phyloP scores from a whole-genome alignment of 2,888 invertebrate species.

The Polyommatus icarus region DNA sequence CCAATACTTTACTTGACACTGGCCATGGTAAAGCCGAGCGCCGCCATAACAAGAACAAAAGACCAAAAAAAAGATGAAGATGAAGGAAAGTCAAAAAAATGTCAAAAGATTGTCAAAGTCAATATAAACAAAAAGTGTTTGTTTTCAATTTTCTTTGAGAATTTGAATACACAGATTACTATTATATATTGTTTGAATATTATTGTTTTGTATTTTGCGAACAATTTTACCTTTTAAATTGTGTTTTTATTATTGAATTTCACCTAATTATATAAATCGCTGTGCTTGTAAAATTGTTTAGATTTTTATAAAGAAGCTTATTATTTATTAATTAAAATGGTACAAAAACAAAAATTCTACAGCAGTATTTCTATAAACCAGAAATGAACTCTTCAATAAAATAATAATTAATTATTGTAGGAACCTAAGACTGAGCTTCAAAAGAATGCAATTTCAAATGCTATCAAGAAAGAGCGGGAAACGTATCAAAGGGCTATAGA shows the following conservation, averaged over 20 bases:
- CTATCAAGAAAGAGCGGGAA: slow-evolving; percentile 58
- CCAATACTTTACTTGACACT: no score
- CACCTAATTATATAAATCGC: background rate
- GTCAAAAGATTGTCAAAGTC: no score
- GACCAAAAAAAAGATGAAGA: no score
- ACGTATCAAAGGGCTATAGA: slow-evolving; percentile 61
- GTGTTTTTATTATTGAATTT: background rate
- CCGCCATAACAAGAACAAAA: no score
- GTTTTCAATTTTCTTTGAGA: no score
- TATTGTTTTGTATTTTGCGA: background rate
- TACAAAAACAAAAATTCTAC: background rate
- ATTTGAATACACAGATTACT: no score
- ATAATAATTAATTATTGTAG: slow-evolving; percentile 42
- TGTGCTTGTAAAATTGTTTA: background rate
- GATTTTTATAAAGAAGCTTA: background rate
- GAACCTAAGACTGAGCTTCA: slow-evolving; percentile 64
- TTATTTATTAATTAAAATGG: background rate
- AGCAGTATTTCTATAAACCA: background rate
- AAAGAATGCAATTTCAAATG: slow-evolving; percentile 54
- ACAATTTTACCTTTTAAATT: background rate
- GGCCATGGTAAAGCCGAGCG: no score
- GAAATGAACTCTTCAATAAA: background rate
- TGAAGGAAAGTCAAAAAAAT: no score
- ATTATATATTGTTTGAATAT: no score
- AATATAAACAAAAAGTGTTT: no score